Evolutionary conservation across 1,140 invertebrate species (phyloP).

Genomic region (Brachionus paranguensis): DNA sequence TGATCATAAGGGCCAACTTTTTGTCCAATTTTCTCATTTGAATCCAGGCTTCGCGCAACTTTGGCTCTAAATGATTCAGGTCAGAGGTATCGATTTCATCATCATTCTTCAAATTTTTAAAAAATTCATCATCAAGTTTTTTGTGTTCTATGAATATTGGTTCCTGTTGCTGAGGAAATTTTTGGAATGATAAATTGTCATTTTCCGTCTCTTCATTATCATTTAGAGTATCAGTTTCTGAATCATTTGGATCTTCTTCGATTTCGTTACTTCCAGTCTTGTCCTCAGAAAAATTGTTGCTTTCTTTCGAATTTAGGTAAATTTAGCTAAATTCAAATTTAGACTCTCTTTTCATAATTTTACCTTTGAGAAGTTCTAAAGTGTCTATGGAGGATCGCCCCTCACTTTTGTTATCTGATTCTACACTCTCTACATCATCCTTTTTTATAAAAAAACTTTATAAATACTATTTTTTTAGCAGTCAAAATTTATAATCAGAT

Average conservation of each 20-base stretch:
- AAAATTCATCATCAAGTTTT: conserved; percentile 14
- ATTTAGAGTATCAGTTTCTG: not conserved
- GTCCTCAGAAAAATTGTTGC: not conserved
- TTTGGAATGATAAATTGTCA: not conserved
- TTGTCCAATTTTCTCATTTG: conserved; percentile 35
- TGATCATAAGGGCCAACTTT: not conserved
- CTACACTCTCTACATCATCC: not conserved
- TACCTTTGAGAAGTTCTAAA: not conserved
- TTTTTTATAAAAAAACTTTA: not conserved
- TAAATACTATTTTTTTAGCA: not conserved
- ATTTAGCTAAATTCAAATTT: not conserved
- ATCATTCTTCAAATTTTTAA: not conserved
- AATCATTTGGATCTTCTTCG: not conserved
- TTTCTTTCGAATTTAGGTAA: not conserved
- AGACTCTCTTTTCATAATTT: not conserved
- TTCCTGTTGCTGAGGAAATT: not conserved
- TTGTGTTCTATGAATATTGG: not conserved
- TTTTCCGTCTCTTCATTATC: not conserved
- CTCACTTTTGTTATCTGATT: not conserved
- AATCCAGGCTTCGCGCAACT: conserved; percentile 32
- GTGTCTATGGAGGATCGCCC: not conserved
- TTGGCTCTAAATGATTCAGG: not conserved
- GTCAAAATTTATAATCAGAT: not conserved
- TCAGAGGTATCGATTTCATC: conserved; percentile 14
- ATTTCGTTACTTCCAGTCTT: not conserved